phyloP scores from a whole-genome alignment of 1,140 invertebrate genomes.

The Eueides isabella region DNA sequence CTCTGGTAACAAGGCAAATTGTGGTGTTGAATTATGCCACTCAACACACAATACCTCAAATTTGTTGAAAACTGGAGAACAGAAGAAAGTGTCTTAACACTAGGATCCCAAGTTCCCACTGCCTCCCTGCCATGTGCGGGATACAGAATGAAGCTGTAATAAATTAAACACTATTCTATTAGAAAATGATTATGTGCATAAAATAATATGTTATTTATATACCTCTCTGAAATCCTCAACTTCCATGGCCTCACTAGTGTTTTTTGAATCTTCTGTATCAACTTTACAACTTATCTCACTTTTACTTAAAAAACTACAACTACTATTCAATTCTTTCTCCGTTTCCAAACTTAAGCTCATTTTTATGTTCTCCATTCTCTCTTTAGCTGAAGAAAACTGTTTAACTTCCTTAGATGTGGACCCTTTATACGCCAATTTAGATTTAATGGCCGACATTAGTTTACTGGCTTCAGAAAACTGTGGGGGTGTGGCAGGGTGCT shows the following conservation, averaged over 20 bases:
- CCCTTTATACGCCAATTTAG: constrained; percentile 62
- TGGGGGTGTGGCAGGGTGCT: constrained; percentile 71
- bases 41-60: too few relatives aligned
- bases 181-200: too few relatives aligned
- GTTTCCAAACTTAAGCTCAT: constrained; percentile 50
- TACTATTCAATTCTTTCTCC: constrained; percentile 43
- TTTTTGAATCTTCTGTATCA: constrained; percentile 59
- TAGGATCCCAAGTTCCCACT: too few relatives aligned
- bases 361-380: constrained; percentile 55
- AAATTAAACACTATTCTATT: too few relatives aligned
- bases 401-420: constrained; percentile 48
- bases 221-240: constrained; percentile 61
- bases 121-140: too few relatives aligned
- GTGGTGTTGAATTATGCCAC: too few relatives aligned
- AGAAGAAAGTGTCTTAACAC: too few relatives aligned
- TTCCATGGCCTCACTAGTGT: constrained; percentile 57
- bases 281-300: constrained; percentile 46
- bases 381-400: constrained; percentile 53
- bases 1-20: too few relatives aligned
- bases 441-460: constrained; percentile 71
- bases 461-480: constrained; percentile 76
- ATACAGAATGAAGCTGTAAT: too few relatives aligned
- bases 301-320: constrained; percentile 37
- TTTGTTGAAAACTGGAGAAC: too few relatives aligned
- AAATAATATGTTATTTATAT: constrained; percentile 2